Evolutionary conservation across 2,113 vertebrate species (phyloP).

Genomic region (Chaetorhynchus papuensis): DNA sequence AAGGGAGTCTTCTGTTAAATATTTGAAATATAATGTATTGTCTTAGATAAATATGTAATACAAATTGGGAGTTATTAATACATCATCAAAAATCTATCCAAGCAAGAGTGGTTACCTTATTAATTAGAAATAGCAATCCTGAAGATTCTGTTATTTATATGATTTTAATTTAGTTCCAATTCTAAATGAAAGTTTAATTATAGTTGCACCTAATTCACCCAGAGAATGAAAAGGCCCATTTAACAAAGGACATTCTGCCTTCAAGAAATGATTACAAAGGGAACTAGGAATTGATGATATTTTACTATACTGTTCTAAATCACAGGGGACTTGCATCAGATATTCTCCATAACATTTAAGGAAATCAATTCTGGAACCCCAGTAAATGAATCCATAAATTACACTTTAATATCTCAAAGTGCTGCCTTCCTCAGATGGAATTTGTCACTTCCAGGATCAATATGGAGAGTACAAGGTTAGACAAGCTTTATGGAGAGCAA

Average conservation of each 20-base stretch:
- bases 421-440: conserved; percentile 9
- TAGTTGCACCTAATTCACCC: conserved; percentile 37
- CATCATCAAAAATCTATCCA: neutral
- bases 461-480: neutral
- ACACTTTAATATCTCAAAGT: conserved; percentile 39
- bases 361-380: conserved; percentile 22
- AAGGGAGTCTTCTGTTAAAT: neutral
- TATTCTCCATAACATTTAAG: conserved; percentile 27
- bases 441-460: conserved; percentile 30
- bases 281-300: neutral
- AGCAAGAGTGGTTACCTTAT: neutral
- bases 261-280: conserved; percentile 23
- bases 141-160: conserved; percentile 26
- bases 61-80: neutral
- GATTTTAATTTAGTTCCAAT: conserved; percentile 47
- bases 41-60: conserved; percentile 6
- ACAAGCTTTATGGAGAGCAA: neutral
- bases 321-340: conserved; percentile 3
- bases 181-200: conserved; percentile 36
- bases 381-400: conserved; percentile 54
- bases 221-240: conserved; percentile 19
- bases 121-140: conserved; percentile 6
- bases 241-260: conserved; percentile 4
- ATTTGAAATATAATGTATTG: neutral
- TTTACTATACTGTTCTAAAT: conserved; percentile 21